Evolutionary conservation across 2,888 invertebrate genomes (phyloP).

Genomic region (Drosophila lutescens): DNA sequence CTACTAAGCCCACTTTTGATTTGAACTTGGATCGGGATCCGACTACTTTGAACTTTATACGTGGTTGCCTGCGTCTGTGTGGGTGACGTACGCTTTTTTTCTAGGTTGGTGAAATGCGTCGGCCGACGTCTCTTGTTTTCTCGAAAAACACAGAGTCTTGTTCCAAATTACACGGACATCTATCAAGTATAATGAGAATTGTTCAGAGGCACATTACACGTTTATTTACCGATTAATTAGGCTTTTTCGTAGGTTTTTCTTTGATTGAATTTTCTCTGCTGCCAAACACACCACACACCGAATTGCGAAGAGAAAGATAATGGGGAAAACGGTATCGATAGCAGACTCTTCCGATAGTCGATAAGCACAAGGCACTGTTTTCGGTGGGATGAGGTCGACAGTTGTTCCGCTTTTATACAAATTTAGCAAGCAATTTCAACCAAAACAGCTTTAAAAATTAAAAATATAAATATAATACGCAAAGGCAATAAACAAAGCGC

Average conservation of each 20-base stretch:
- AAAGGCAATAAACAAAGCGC: not conserved
- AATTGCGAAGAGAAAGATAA: slow-evolving; percentile 46
- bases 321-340: slow-evolving; percentile 50
- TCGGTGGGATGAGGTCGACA: not conserved
- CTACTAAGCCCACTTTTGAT: not conserved
- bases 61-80: slow-evolving; percentile 65
- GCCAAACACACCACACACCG: slow-evolving; percentile 56
- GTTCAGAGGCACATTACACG: slow-evolving; percentile 58
- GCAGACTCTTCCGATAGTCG: slow-evolving; percentile 8
- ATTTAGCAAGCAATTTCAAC: rapidly evolving
- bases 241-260: slow-evolving; percentile 56
- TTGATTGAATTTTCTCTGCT: slow-evolving; percentile 68
- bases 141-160: slow-evolving; percentile 18
- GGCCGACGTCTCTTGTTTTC: slow-evolving; percentile 50
- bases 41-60: slow-evolving; percentile 34
- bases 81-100: slow-evolving; percentile 73
- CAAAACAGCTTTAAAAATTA: too few species aligned
- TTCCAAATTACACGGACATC: slow-evolving; percentile 15
- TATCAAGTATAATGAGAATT: slow-evolving; percentile 31
- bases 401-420: not conserved
- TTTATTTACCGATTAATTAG: slow-evolving; percentile 59
- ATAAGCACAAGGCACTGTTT: slow-evolving; percentile 6
- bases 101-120: slow-evolving; percentile 53
- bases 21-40: slow-evolving; percentile 13
- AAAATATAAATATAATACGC: not conserved